Percentiles rank a stretch among this genome's conserved stretches.
These are phyloP conservation scores for Alsophila aescularia DNA, from an alignment of 2,888 invertebrate genomes.

Conservation along the genomic window DNA sequence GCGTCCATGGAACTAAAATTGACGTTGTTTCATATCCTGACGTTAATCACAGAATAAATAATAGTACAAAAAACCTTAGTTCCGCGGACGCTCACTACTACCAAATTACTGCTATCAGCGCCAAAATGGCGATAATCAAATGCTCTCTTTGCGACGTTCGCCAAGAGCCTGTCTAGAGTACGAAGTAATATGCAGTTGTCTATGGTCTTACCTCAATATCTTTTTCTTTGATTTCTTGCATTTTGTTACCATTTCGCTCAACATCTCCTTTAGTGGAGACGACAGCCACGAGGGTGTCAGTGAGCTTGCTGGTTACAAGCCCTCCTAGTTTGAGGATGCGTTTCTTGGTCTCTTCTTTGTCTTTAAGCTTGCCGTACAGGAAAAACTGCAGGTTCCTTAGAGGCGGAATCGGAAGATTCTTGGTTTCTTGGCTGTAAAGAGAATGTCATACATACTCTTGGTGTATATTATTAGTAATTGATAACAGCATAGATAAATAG, in stretches of 20 bases:
- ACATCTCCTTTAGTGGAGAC: conserved; percentile 89
- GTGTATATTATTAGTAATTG: too few relatives aligned
- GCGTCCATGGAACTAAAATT: too few relatives aligned
- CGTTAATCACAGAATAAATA: too few relatives aligned
- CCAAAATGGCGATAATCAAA: too few relatives aligned
- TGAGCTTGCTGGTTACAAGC: conserved; percentile 86
- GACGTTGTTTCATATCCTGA: too few relatives aligned
- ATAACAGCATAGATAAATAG: too few relatives aligned
- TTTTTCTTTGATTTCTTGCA: conserved; percentile 86
- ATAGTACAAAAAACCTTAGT: too few relatives aligned
- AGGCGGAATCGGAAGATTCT: conserved; percentile 87
- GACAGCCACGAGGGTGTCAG: conserved; percentile 88
- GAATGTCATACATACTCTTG: background rate
- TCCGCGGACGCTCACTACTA: too few relatives aligned
- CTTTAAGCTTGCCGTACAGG: conserved; percentile 84
- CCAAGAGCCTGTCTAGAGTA: too few relatives aligned
- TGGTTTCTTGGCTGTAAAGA: conserved; percentile 81
- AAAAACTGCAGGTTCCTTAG: conserved; percentile 92
- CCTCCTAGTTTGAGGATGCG: conserved; percentile 91
- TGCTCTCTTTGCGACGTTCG: too few relatives aligned
- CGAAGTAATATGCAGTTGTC: background rate
- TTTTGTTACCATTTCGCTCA: conserved; percentile 86
- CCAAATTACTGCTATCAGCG: too few relatives aligned
- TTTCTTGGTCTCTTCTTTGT: conserved; percentile 87
- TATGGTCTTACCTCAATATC: conserved; percentile 86